Evolutionary conservation across 2,113 vertebrate species (phyloP), one percentile per base, ranked within the genome.

Genomic region (Dascyllus trimaculatus): DNA sequence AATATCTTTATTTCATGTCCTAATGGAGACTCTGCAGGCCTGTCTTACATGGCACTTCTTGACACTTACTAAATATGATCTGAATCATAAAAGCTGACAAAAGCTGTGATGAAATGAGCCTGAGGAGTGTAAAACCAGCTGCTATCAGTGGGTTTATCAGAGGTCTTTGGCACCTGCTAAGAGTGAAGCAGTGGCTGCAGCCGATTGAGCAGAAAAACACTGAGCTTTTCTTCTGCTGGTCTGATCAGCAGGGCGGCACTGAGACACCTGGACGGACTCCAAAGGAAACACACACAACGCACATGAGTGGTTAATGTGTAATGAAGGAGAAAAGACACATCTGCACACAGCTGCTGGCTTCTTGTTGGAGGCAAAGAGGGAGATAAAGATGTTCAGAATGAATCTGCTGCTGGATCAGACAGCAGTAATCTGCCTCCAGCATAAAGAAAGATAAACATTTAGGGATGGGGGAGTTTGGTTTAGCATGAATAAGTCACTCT

Each of bases 161-260:
- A 45, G 52, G 53, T 68, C 66, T 75, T 71, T 81, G 84, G 77
- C 88, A 88, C 86, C 83, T 75, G 96, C 95, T 90, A 91, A 93
- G 74, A 91, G 92, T 80, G 92, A 78, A 92, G 90, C 92, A 93
- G 93, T 93, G 93, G 92, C 95, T 93, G 90, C 71, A 87, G 79
- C 92, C 90, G 82, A 89, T 85, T 90, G 91, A 89, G 94, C 94
- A 95, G 96, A 97, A 97, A 96, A 96, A 95, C 93, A 94, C 94
- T 18, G 71, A 93, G 93, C 92, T 95, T 96, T 94, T 93, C 95
- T 93, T 92, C 92, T 94, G 92, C 90, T 93, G 93, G 89, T 93
- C 89, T 94, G 93, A 94, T 92, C 83, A 85, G 75, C 74, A 22
- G n/a, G 82, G 82, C 77, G 71, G 84, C 90, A 84, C 70, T 69